Conservation (phyloP, 92 coral and sea anemone species). For the Heliopora coerulea region DNA sequence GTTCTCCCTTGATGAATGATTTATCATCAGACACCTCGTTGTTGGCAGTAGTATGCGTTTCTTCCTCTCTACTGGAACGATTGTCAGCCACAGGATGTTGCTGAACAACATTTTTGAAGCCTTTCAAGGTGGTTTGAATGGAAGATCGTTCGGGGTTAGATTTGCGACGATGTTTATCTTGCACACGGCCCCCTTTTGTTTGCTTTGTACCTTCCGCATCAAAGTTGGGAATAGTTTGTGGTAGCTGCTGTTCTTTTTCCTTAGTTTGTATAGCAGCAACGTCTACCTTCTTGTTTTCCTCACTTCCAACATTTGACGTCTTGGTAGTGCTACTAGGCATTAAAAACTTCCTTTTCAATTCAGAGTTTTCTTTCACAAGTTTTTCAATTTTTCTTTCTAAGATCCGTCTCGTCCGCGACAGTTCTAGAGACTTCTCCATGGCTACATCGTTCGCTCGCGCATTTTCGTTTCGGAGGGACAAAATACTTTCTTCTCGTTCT, state of each 20-base stretch:
- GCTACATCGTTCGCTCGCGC: constrained; percentile 86
- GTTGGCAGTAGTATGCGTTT: not conserved
- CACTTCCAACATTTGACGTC: not conserved
- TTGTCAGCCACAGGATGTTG: not conserved
- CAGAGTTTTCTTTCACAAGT: constrained; percentile 75
- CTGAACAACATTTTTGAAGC: not conserved
- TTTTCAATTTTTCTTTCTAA: constrained; percentile 86
- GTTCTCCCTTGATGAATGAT: not conserved
- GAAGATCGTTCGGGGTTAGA: constrained; percentile 24
- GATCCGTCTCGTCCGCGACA: constrained; percentile 74
- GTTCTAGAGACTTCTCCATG: constrained; percentile 92
- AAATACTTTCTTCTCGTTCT: constrained; percentile 55
- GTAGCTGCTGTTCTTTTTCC: not conserved
- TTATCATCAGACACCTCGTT: not conserved
- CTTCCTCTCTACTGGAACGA: not conserved
- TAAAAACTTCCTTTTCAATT: constrained; percentile 64
- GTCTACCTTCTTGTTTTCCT: not conserved
- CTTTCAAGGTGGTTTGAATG: constrained; percentile 6
- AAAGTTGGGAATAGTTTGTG: not conserved
- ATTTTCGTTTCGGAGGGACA: constrained; percentile 62
- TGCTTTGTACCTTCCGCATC: not conserved
- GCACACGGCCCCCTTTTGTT: not conserved
- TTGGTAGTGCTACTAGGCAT: not conserved
- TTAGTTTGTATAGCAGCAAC: not conserved
- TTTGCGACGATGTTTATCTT: constrained; percentile 21